phyloP scores from a whole-genome alignment of 2,113 vertebrate genomes.

The Tragelaphus scriptus region DNA sequence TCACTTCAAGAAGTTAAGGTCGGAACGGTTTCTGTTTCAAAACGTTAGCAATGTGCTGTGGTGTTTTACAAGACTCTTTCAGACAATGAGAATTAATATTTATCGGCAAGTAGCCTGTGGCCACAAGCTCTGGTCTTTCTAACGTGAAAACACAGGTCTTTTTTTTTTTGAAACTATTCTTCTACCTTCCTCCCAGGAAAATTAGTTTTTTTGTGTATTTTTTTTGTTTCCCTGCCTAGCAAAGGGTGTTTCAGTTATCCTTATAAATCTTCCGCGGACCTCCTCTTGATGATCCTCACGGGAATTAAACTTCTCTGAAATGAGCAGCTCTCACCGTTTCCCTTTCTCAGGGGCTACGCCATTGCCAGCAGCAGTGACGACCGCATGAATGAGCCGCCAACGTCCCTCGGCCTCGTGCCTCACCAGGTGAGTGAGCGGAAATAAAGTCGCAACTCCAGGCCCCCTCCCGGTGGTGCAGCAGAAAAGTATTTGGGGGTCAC shows the following conservation, averaged over 20 bases:
- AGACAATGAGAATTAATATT: neutral
- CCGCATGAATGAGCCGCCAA: conserved; percentile 98
- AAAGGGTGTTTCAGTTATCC: neutral
- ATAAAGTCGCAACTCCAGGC: neutral
- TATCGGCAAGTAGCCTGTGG: neutral
- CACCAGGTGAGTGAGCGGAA: conserved; percentile 91
- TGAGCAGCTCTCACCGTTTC: neutral
- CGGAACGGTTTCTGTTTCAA: neutral
- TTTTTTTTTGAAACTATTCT: neutral
- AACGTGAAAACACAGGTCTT: neutral
- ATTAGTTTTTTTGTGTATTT: too few species aligned
- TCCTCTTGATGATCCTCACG: neutral
- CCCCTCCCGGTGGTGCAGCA: neutral
- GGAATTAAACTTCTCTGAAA: neutral
- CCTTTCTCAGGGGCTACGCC: conserved; percentile 90
- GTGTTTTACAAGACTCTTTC: neutral
- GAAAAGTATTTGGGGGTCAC: neutral
- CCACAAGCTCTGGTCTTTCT: neutral
- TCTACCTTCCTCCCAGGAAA: neutral
- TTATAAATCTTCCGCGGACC: neutral
- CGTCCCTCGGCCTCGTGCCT: conserved; percentile 95
- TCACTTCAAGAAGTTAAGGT: neutral
- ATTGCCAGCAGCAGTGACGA: conserved; percentile 98
- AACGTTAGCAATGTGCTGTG: neutral
- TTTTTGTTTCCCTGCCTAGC: neutral